phyloP scores from a whole-genome alignment of 2,888 invertebrate genomes.

The Drosophila tripunctata region DNA sequence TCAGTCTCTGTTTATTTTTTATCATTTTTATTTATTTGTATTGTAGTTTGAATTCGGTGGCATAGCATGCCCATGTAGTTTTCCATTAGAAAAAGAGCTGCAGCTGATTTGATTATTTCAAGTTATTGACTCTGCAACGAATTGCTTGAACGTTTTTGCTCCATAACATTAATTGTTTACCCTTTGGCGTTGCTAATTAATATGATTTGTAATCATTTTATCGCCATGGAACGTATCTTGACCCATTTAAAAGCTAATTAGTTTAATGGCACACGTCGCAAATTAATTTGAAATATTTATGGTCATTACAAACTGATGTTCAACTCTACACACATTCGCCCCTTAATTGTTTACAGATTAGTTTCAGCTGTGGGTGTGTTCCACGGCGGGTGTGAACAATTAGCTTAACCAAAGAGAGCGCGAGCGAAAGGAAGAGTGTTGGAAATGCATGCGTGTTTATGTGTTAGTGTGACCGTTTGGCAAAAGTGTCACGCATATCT shows the following conservation, averaged over 20 bases:
- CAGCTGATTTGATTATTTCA: slow-evolving; percentile 31
- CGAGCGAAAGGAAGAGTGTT: slow-evolving; percentile 18
- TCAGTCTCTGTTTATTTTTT: too few relatives aligned
- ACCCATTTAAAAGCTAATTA: slow-evolving; percentile 60
- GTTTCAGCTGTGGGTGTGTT: slow-evolving; percentile 63
- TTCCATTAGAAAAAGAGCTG: slow-evolving; percentile 15
- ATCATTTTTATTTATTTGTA: slow-evolving; percentile 18
- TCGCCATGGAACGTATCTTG: slow-evolving; percentile 25
- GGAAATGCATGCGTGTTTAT: too few relatives aligned
- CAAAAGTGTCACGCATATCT: slow-evolving; percentile 71
- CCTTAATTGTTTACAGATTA: slow-evolving; percentile 74
- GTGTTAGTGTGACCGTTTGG: slow-evolving; percentile 50
- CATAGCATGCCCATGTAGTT: slow-evolving; percentile 11
- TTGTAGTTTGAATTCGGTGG: background rate
- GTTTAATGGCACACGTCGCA: slow-evolving; percentile 63
- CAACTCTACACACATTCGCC: slow-evolving; percentile 9
- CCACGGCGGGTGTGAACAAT: slow-evolving; percentile 69
- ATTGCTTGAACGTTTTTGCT: too few relatives aligned
- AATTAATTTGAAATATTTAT: slow-evolving; percentile 62
- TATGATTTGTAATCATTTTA: slow-evolving; percentile 49
- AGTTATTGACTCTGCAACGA: slow-evolving; percentile 20
- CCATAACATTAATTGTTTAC: slow-evolving; percentile 42
- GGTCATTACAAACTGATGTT: slow-evolving; percentile 13
- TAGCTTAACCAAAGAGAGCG: slow-evolving; percentile 40
- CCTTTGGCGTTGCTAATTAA: slow-evolving; percentile 51